A percentile compares a stretch with the other conserved stretches of the same genome.
phyloP scores from a whole-genome alignment of 2,113 vertebrate species.

The Ramphastos sulfuratus region DNA sequence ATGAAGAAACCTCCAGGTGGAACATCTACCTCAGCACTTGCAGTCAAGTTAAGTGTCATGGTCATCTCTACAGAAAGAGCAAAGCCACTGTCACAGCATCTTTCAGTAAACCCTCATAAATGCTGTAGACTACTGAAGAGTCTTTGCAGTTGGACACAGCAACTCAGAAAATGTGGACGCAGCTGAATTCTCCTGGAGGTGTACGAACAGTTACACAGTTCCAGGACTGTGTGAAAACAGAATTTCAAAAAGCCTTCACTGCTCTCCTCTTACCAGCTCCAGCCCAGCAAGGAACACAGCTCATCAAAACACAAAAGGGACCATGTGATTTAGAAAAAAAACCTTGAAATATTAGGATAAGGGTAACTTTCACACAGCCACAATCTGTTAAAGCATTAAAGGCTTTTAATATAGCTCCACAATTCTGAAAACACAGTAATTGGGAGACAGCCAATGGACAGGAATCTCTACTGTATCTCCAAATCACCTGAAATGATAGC shows the following conservation, averaged over 20 bases:
- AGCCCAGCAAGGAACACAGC: not conserved
- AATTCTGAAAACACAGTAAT: not conserved
- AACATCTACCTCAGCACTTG: not conserved
- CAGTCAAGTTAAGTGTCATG: accelerated
- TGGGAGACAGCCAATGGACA: not conserved
- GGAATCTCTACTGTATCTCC: not conserved
- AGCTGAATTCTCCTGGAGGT: not conserved
- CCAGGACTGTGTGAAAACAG: not conserved
- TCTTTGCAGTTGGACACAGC: not conserved
- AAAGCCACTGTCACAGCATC: not conserved
- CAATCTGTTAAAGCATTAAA: not conserved
- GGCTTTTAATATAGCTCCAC: not conserved
- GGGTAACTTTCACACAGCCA: not conserved
- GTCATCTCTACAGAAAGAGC: not conserved
- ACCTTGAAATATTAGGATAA: not conserved
- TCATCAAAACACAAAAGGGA: not conserved
- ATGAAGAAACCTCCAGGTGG: not conserved
- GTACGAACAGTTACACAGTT: not conserved
- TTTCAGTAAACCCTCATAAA: not conserved
- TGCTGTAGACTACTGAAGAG: not conserved
- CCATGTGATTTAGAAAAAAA: accelerated
- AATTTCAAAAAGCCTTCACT: not conserved
- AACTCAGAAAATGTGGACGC: not conserved
- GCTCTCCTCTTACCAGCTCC: not conserved
- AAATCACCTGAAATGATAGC: not conserved